Base-by-base conservation (phyloP, 2,888 invertebrate genomes). In the Girardia tigrina region DNA sequence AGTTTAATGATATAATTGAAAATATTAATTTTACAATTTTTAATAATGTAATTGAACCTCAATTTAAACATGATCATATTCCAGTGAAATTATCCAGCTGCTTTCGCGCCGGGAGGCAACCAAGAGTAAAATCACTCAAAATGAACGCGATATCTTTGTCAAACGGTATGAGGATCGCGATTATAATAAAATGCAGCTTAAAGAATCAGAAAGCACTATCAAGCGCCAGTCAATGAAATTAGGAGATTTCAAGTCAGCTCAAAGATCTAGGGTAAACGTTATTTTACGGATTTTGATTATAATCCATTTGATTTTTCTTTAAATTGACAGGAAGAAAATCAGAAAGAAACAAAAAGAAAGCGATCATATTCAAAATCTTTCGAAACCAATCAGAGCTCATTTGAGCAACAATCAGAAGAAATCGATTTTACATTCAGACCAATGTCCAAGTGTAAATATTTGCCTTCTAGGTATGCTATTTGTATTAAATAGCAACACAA, bases 381-480 rank as follows among this genome's bases (percentile, higher is more conserved):
- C n/a, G 56, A 56, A 56, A 56, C 4, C 56, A 56, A 56, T 56
- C 56, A 56, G 56, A 56, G 56, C 56, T 56, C 56, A 23, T 56
- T 56, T 20, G 56, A 56, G 56, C 56, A 56, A n/a, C 56, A 56
- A n/a, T 56, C 56, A 56, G 56, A 56, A 56, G 56, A 56, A 20
- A 56, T 56, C 23, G 56, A 56, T 56, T 56, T 56, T 56, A 56
- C 56, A n/a, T 56, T 56, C 23, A 56, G 23, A 56, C 56, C 56
- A 8, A 56, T 56, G 56, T 4, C 56, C n/a, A 56, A 56, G n/a
- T 56, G 56, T 56, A 56, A 56, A 56, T 56, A 56, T 56, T 56
- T 56, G 23, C 56, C 56, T 23, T 56, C 56, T 56, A 56, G 56
- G 56, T 56, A 56, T 56, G n/a, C n/a, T 56, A 56, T 56, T 56